Evolutionary conservation across 2,797 vertebrate genomes (phyloP).

Genomic region (Falco berigora): DNA sequence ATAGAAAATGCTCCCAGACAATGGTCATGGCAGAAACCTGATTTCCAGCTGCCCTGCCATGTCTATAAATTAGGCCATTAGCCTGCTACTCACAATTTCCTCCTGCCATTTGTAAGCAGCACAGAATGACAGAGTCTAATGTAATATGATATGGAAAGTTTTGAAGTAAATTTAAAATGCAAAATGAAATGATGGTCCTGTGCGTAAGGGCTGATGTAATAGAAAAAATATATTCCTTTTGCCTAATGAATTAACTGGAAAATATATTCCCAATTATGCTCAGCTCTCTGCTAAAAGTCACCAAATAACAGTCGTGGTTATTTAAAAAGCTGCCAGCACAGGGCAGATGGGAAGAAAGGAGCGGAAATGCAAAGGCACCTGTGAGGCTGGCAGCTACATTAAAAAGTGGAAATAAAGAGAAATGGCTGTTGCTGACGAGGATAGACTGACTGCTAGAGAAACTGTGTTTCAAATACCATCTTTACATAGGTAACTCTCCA

Average conservation of each 20-base stretch:
- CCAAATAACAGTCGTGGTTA: not conserved
- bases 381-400: not conserved
- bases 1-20: not conserved
- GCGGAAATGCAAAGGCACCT: not conserved
- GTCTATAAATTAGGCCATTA: constrained; percentile 47
- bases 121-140: not conserved
- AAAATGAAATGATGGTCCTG: constrained; percentile 40
- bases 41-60: not conserved
- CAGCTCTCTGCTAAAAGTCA: not conserved
- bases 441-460: not conserved
- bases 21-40: not conserved
- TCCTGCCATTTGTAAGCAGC: constrained; percentile 35
- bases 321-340: not conserved
- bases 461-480: not conserved
- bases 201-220: not conserved
- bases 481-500: not conserved
- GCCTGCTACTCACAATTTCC: constrained; percentile 36
- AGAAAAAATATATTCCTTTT: not conserved
- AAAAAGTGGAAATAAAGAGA: not conserved
- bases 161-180: constrained; percentile 60
- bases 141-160: constrained; percentile 27
- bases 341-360: not conserved
- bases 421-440: not conserved
- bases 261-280: not conserved
- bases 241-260: constrained; percentile 48